Conservation (phyloP, 2,888 invertebrate genomes). For the Yponomeuta plumbellus region DNA sequence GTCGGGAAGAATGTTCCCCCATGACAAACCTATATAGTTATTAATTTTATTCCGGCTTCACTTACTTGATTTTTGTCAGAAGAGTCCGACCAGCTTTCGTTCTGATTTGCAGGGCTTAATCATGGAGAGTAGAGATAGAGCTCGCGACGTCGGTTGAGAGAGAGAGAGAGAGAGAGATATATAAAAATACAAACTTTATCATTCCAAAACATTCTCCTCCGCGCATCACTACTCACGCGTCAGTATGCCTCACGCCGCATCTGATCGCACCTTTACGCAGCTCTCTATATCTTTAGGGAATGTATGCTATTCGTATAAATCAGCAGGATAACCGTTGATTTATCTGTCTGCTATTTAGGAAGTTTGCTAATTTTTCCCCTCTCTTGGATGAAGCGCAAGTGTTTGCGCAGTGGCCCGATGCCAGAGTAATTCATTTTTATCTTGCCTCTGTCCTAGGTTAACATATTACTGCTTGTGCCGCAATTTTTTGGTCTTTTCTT, state of each 20-base stretch:
- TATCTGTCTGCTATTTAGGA: not conserved
- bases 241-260: not conserved
- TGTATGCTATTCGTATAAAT: not conserved
- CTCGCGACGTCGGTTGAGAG: no score
- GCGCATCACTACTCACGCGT: not conserved
- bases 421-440: not conserved
- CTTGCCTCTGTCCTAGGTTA: not conserved
- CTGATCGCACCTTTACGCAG: not conserved
- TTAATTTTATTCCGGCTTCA: no score
- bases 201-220: no score
- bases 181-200: no score
- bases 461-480: not conserved
- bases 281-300: not conserved
- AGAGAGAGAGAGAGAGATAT: no score
- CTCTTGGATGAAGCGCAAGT: not conserved
- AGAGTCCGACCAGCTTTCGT: no score
- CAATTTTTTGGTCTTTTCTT: not conserved
- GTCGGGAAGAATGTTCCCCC: no score
- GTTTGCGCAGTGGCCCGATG: not conserved
- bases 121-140: no score
- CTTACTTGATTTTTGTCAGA: no score
- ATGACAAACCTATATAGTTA: no score
- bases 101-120: no score
- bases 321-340: not conserved
- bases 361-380: not conserved